A percentile compares a stretch with the other conserved stretches of the same genome.
These are phyloP conservation scores for Brachionichthys hirsutus DNA, from an alignment of 2,113 vertebrate species.

Conservation along the genomic window DNA sequence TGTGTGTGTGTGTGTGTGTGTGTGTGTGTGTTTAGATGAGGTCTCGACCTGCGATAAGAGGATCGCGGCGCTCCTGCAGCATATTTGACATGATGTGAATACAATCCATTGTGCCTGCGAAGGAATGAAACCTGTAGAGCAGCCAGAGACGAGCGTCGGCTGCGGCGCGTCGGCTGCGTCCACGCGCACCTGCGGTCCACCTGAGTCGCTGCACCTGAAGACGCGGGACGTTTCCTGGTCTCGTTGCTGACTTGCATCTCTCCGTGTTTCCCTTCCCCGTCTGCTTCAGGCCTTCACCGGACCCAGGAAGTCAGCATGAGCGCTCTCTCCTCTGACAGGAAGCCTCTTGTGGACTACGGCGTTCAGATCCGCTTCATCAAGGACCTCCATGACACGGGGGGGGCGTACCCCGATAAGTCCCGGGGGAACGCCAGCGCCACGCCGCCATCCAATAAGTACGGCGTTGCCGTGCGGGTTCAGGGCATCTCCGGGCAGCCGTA, in stretches of 20 bases:
- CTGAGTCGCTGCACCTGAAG: no score
- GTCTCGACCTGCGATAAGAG: conserved; percentile 30
- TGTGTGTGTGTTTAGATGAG: neutral
- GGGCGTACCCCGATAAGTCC: conserved; percentile 64
- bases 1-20: neutral
- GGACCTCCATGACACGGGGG: conserved; percentile 79
- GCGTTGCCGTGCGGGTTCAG: conserved; percentile 92
- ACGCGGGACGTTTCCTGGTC: conserved; percentile 27
- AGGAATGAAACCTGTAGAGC: conserved; percentile 33
- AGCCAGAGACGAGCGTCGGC: no score
- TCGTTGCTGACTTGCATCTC: no score
- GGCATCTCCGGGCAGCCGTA: conserved; percentile 95
- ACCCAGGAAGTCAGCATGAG: conserved; percentile 69
- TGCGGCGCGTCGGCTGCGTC: no score
- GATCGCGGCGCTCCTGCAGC: conserved; percentile 28
- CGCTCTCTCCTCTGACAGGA: conserved; percentile 77
- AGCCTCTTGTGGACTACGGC: conserved; percentile 85
- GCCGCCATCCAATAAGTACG: conserved; percentile 82
- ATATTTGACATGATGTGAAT: conserved; percentile 49
- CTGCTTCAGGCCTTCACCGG: conserved; percentile 11
- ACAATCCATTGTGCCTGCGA: conserved; percentile 17
- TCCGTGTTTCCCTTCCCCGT: neutral
- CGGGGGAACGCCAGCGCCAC: conserved; percentile 48
- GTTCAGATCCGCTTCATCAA: conserved; percentile 97
- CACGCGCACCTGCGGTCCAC: no score